Conservation (phyloP, 2,113 vertebrate species). For the Perca flavescens region DNA sequence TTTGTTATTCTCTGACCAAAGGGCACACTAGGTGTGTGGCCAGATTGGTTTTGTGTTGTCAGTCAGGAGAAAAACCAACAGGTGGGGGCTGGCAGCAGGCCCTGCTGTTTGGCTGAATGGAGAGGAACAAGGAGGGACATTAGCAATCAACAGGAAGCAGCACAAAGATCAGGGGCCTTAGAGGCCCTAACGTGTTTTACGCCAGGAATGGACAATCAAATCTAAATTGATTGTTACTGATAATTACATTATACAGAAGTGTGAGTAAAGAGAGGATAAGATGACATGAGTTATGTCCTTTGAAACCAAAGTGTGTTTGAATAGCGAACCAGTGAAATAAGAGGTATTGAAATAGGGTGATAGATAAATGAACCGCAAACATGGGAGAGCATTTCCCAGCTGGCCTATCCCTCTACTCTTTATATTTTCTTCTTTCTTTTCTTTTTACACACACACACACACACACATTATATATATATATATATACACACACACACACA, state of each 20-base stretch:
- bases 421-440: background rate
- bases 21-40: background rate
- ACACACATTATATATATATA: background rate
- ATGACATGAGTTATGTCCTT: background rate
- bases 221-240: background rate
- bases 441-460: background rate
- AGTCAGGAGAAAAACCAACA: constrained; percentile 1
- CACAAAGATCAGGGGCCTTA: constrained; percentile 10
- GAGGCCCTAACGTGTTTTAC: background rate
- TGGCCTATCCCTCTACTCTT: background rate
- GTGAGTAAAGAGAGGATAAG: background rate
- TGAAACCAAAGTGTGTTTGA: background rate
- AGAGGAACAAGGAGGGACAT: constrained; percentile 10
- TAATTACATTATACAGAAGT: background rate
- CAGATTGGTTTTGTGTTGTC: constrained; percentile 18
- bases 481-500: too few relatives aligned
- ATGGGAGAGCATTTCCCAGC: constrained; percentile 10
- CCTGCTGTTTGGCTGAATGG: constrained; percentile 6
- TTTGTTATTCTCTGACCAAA: constrained; percentile 12
- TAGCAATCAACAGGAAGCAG: background rate
- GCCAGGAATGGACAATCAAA: background rate
- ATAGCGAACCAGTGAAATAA: background rate
- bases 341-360: constrained; percentile 37
- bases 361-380: constrained; percentile 51
- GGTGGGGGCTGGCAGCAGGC: constrained; percentile 24